Conservation (phyloP, 2,113 vertebrate genomes). For the Protomyctophum bolini region DNA sequence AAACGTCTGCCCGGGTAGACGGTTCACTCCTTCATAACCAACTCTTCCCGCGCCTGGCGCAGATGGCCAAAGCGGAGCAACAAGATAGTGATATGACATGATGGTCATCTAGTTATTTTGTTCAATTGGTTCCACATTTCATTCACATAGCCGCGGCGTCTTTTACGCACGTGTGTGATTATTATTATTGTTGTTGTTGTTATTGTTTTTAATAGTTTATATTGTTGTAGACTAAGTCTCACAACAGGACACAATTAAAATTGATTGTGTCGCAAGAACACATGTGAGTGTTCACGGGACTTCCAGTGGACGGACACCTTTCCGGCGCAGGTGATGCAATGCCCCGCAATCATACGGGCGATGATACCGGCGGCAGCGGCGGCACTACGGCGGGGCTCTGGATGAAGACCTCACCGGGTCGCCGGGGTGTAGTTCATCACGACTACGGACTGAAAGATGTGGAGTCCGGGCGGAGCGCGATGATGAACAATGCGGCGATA, state of each 20-base stretch:
- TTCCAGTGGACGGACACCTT: conserved; percentile 72
- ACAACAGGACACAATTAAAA: background rate
- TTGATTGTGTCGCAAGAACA: background rate
- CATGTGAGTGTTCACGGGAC: conserved; percentile 63
- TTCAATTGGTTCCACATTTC: background rate
- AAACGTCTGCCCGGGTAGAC: conserved; percentile 61
- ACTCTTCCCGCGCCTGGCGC: conserved; percentile 55
- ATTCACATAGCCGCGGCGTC: background rate
- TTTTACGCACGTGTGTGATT: background rate
- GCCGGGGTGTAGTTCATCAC: conserved; percentile 50
- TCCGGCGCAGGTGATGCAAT: conserved; percentile 87
- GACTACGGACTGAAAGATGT: conserved; percentile 89
- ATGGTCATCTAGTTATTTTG: background rate
- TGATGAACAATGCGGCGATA: conserved; percentile 77
- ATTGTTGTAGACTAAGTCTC: background rate
- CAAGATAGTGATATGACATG: conserved; percentile 14
- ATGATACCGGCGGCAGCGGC: conserved; percentile 83
- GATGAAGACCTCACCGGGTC: conserved; percentile 80
- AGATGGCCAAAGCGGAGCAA: conserved; percentile 59
- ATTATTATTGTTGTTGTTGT: background rate
- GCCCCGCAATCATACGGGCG: conserved; percentile 90
- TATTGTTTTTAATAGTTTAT: background rate
- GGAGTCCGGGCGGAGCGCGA: conserved; percentile 84
- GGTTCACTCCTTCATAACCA: conserved; percentile 77
- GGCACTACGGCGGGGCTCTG: conserved; percentile 77